phyloP scores from a whole-genome alignment of 1,140 invertebrate species.

The Gonioctena quinquepunctata region DNA sequence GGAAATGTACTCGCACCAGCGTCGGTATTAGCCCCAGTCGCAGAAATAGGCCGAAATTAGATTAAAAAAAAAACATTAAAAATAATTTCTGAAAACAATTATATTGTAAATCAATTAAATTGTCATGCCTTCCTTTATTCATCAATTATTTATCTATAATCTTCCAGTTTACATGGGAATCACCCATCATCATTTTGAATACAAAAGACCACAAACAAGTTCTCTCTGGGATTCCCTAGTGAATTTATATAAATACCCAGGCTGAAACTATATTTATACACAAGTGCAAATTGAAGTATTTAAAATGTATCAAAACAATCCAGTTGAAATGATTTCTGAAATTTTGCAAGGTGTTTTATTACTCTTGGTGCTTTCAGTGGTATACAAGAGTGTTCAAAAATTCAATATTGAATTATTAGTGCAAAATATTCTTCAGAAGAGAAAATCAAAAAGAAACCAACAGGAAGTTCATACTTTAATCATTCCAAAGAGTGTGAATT shows the following conservation, averaged over 20 bases:
- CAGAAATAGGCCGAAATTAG: no score
- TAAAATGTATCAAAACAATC: neutral
- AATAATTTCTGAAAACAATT: no score
- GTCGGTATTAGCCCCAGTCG: no score
- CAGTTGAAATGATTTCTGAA: neutral
- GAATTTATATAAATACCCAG: neutral
- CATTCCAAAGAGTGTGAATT: conserved; percentile 56
- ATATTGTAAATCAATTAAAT: no score
- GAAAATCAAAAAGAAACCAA: neutral
- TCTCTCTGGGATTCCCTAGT: neutral
- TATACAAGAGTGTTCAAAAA: neutral
- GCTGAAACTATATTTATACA: neutral
- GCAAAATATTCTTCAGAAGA: neutral
- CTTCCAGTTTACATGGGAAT: neutral
- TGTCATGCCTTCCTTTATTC: no score
- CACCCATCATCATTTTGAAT: neutral
- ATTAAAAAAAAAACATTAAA: no score
- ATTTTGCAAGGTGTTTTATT: neutral
- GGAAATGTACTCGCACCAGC: no score
- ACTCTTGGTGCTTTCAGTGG: neutral
- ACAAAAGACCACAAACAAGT: neutral
- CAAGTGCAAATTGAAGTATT: neutral
- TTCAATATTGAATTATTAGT: neutral
- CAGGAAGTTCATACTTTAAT: conserved; percentile 8
- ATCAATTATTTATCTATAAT: no score